These are phyloP conservation scores for Crotalus horridus DNA, from an alignment of 2,113 vertebrate genomes.

Conservation along the genomic window DNA sequence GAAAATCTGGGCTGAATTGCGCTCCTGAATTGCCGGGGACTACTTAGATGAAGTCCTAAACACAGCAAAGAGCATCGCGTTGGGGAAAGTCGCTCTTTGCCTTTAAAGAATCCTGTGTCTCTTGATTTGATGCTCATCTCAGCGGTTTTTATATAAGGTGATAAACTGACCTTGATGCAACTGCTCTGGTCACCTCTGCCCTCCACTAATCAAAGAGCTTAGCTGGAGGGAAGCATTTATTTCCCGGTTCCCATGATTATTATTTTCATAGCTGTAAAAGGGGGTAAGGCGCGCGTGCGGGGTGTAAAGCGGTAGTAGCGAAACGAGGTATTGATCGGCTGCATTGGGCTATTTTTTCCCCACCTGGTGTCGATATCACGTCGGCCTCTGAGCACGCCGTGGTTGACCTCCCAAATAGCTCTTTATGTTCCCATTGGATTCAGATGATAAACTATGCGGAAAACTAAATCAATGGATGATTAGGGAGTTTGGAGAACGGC, in stretches of 20 bases:
- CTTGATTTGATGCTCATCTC: constrained; percentile 65
- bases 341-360: constrained; percentile 99
- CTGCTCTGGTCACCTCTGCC: constrained; percentile 88
- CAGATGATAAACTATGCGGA: constrained; percentile 96
- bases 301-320: constrained; percentile 86
- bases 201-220: constrained; percentile 97
- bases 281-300: constrained; percentile 50
- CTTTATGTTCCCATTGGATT: constrained; percentile 94
- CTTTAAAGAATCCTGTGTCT: constrained; percentile 25
- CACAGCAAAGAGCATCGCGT: background rate
- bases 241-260: constrained; percentile 87
- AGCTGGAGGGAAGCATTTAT: constrained; percentile 96
- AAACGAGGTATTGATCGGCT: constrained; percentile 99
- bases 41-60: background rate
- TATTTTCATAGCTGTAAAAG: constrained; percentile 88
- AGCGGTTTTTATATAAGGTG: constrained; percentile 79
- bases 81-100: background rate
- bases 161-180: constrained; percentile 77
- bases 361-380: constrained; percentile 90
- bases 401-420: constrained; percentile 94
- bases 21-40: background rate
- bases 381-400: constrained; percentile 86
- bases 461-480: constrained; percentile 98
- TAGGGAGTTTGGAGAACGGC: constrained; percentile 97
- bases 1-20: background rate